Percentiles rank a stretch among this genome's conserved stretches.
Evolutionary conservation across 2,113 vertebrate genomes (phyloP).

Genomic region (Megatriorchis doriae): DNA sequence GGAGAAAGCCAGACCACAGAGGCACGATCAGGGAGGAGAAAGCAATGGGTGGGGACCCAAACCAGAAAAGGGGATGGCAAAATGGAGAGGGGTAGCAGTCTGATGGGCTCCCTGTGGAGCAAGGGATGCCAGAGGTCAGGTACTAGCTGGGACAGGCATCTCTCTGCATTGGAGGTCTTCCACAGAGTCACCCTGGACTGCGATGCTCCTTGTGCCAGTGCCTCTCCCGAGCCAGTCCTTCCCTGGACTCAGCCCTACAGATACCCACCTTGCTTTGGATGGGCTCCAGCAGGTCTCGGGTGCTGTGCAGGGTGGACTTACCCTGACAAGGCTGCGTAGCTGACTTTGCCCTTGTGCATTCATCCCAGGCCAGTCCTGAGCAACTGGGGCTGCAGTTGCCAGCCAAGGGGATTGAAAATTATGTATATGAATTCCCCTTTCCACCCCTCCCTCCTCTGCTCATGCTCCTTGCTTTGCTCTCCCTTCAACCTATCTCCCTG

Average conservation of each 20-base stretch:
- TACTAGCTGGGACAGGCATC: neutral
- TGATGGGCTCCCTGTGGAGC: neutral
- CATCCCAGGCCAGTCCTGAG: neutral
- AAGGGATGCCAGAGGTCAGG: neutral
- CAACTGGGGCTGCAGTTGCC: neutral
- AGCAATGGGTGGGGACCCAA: neutral
- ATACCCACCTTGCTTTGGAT: neutral
- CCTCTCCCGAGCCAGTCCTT: neutral
- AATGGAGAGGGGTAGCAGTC: neutral
- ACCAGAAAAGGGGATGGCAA: neutral
- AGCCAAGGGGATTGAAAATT: neutral
- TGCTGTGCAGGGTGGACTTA: neutral
- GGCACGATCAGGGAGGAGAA: neutral
- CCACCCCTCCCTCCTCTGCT: neutral
- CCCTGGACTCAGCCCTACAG: neutral
- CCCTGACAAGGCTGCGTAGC: neutral
- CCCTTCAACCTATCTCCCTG: rapidly evolving
- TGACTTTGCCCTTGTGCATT: neutral
- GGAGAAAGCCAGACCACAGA: neutral
- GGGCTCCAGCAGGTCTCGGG: neutral
- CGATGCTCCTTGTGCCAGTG: neutral
- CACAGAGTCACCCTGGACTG: neutral
- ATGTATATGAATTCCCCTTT: neutral
- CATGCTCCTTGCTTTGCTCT: neutral
- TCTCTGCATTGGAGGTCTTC: neutral